Percentiles rank a stretch among this genome's conserved stretches.
These are phyloP conservation scores for Bufotes viridis DNA, from an alignment of 2,797 vertebrate genomes.

Conservation along the genomic window DNA sequence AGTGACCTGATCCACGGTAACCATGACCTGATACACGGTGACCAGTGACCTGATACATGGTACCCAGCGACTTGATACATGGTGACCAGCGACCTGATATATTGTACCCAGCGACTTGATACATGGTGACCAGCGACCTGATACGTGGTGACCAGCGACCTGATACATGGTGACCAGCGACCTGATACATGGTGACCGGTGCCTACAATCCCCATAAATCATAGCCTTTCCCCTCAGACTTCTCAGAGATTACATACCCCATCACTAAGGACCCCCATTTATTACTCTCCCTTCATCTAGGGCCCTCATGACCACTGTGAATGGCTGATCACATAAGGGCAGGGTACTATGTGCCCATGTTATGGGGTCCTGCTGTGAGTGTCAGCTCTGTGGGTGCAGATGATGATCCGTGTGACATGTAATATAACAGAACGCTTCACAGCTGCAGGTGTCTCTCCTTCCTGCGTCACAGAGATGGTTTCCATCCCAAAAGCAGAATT, in stretches of 20 bases:
- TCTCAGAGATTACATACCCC: background rate
- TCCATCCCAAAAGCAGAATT: background rate
- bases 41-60: too few relatives aligned
- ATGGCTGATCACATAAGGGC: too few relatives aligned
- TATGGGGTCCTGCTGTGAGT: background rate
- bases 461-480: background rate
- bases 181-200: too few relatives aligned
- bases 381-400: background rate
- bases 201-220: background rate
- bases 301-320: background rate
- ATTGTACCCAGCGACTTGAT: too few relatives aligned
- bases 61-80: too few relatives aligned
- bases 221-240: background rate
- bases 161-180: too few relatives aligned
- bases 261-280: background rate
- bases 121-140: too few relatives aligned
- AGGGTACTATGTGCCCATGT: background rate
- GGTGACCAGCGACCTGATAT: too few relatives aligned
- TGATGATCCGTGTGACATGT: background rate
- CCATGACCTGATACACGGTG: too few relatives aligned
- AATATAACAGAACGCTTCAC: background rate
- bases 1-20: too few relatives aligned
- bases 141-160: too few relatives aligned
- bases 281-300: background rate
- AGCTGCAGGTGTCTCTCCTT: slow-evolving; percentile 13